These are phyloP conservation scores for Psittacara wagleri DNA, from an alignment of 2,113 vertebrate genomes.

Conservation along the genomic window DNA sequence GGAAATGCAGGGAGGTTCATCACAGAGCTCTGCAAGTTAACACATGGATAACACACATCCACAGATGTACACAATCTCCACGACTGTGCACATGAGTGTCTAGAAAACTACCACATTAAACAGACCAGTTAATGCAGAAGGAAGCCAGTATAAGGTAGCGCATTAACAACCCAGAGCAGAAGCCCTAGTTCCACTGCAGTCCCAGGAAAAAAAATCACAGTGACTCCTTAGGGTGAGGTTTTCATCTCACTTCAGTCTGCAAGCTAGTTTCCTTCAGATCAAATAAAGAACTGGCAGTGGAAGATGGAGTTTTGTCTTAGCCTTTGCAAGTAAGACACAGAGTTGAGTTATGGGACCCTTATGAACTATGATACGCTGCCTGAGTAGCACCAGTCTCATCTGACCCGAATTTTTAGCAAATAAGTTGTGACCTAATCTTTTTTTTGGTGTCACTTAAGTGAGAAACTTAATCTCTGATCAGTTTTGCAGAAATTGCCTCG, in stretches of 20 bases:
- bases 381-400: background rate
- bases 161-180: background rate
- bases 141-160: background rate
- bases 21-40: background rate
- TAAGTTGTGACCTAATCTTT: background rate
- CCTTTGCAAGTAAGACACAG: background rate
- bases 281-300: background rate
- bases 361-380: background rate
- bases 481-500: slow-evolving; percentile 31
- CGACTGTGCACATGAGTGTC: background rate
- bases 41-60: background rate
- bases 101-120: background rate
- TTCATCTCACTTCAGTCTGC: background rate
- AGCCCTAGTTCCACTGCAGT: background rate
- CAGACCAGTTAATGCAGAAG: background rate
- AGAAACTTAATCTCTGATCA: slow-evolving; percentile 35
- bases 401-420: slow-evolving; percentile 35
- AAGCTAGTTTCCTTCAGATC: background rate
- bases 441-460: background rate
- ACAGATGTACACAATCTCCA: background rate
- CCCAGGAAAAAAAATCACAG: background rate
- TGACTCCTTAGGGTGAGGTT: background rate
- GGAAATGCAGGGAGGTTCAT: background rate
- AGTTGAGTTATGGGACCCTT: background rate
- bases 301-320: background rate